A percentile compares a stretch with the other conserved stretches of the same genome.
Conservation (phyloP, 1,140 invertebrate species). For the Drosophila bocki region DNA sequence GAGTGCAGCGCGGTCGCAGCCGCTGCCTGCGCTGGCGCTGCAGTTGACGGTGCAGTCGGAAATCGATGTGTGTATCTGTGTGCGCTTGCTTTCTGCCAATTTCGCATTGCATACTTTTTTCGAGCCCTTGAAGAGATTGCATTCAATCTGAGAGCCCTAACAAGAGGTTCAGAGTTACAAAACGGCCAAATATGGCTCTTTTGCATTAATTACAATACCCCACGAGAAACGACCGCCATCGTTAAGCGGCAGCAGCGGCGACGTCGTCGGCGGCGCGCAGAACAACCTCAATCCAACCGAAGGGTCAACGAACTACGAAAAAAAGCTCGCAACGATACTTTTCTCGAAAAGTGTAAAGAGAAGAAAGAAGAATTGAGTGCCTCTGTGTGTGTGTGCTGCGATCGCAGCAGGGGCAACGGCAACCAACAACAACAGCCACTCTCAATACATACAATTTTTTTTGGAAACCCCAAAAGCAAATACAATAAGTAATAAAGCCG, state of each 20-base stretch:
- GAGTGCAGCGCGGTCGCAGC: constrained; percentile 27
- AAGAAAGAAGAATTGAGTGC: constrained; percentile 59
- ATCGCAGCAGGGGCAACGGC: constrained; percentile 39
- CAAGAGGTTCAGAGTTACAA: constrained; percentile 16
- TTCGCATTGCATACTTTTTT: constrained; percentile 72
- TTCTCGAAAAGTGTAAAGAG: constrained; percentile 63
- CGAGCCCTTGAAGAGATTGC: constrained; percentile 9
- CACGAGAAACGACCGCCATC: constrained; percentile 41
- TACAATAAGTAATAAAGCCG: constrained; percentile 38
- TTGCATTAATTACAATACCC: constrained; percentile 16
- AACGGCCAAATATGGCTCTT: constrained; percentile 29
- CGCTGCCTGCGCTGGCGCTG: constrained; percentile 37
- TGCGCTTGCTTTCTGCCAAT: background rate
- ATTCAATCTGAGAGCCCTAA: background rate
- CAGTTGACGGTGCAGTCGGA: constrained; percentile 33
- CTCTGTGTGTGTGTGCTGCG: constrained; percentile 35
- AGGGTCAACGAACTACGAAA: constrained; percentile 72
- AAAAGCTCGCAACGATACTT: constrained; percentile 68
- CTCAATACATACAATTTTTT: constrained; percentile 63
- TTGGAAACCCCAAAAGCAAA: constrained; percentile 61
- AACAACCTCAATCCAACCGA: constrained; percentile 68
- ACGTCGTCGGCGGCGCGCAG: constrained; percentile 14
- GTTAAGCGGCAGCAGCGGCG: constrained; percentile 35
- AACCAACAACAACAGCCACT: constrained; percentile 62
- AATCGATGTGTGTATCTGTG: constrained; percentile 19